These are phyloP conservation scores for Athalia cordata DNA, from an alignment of 2,888 invertebrate species.

Conservation along the genomic window DNA sequence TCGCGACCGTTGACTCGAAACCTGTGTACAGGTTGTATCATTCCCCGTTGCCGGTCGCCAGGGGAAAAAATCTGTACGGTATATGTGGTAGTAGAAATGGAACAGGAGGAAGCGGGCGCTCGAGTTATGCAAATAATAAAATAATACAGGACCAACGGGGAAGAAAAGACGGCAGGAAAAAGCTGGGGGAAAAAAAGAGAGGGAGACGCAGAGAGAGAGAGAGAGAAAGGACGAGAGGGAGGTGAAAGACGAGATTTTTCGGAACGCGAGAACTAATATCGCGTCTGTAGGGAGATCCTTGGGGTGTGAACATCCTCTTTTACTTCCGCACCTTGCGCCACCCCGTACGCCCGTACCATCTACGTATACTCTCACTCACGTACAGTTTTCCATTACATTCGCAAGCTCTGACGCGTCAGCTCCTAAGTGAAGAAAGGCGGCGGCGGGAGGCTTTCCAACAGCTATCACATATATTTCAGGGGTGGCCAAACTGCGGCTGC, in stretches of 20 bases:
- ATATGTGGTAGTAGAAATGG: conserved; percentile 4
- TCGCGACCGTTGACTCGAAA: conserved; percentile 34
- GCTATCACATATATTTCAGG: conserved; percentile 12
- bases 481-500: conserved; percentile 14
- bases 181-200: conserved; percentile 11
- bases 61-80: conserved; percentile 8
- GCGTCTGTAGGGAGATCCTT: conserved; percentile 30
- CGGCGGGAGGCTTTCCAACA: not conserved
- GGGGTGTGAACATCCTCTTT: conserved; percentile 41
- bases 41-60: conserved; percentile 10
- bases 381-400: conserved; percentile 1
- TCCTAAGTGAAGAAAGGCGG: conserved; percentile 22
- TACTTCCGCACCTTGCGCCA: conserved; percentile 42
- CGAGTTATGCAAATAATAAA: conserved; percentile 43
- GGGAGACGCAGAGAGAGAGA: conserved; percentile 7
- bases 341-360: conserved; percentile 4
- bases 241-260: conserved; percentile 40
- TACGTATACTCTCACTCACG: conserved; percentile 41
- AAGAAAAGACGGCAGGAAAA: conserved; percentile 17
- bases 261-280: conserved; percentile 46
- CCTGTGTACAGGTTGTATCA: conserved; percentile 27
- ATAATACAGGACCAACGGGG: conserved; percentile 3
- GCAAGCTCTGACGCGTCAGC: not conserved
- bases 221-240: too few relatives aligned
- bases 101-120: not conserved